Percentiles rank a stretch among this genome's conserved stretches.
Conservation (phyloP, 2,797 vertebrate species). For the Leptodactylus fallax region DNA sequence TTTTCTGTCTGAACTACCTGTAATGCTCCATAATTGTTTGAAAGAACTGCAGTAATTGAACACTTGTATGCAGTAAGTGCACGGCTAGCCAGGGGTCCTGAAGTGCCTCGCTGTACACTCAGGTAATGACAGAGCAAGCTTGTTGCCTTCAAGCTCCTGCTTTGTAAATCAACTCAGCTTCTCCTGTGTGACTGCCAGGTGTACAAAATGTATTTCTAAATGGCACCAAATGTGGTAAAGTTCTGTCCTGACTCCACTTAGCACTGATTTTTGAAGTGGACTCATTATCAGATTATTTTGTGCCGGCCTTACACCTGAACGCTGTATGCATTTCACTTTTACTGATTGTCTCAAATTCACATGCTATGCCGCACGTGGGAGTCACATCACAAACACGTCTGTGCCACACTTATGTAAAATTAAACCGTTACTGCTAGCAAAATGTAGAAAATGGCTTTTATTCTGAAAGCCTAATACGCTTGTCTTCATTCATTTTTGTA, state of each 20-base stretch:
- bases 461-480: background rate
- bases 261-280: constrained; percentile 68
- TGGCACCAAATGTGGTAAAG: constrained; percentile 59
- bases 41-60: constrained; percentile 75
- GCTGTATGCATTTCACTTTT: constrained; percentile 54
- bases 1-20: constrained; percentile 67
- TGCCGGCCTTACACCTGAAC: constrained; percentile 62
- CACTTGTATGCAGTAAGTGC: constrained; percentile 66
- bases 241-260: constrained; percentile 64
- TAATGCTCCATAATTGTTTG: constrained; percentile 72
- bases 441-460: background rate
- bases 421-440: background rate
- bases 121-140: constrained; percentile 65
- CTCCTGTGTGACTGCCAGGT: constrained; percentile 45
- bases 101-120: constrained; percentile 66
- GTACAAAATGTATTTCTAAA: constrained; percentile 55
- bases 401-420: background rate
- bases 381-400: background rate
- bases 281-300: constrained; percentile 65
- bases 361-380: background rate
- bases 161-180: constrained; percentile 64
- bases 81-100: constrained; percentile 65
- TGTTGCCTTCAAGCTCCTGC: constrained; percentile 64
- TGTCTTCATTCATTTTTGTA: background rate
- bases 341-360: constrained; percentile 61